phyloP scores from a whole-genome alignment of 2,888 invertebrate genomes.

The Drosophila meridiana region DNA sequence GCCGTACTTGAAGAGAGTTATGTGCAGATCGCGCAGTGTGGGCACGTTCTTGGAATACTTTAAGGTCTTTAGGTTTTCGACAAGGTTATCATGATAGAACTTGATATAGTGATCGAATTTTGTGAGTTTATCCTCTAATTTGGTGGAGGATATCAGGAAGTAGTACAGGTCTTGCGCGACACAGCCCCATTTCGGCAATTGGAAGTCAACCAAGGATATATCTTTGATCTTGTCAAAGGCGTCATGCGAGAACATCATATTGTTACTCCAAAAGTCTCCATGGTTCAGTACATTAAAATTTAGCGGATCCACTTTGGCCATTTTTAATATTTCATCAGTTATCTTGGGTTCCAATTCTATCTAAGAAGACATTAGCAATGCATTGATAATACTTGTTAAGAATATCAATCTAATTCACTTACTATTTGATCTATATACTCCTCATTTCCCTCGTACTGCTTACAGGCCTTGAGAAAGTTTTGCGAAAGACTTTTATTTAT shows the following conservation, averaged over 20 bases:
- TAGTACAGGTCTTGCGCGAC: constrained; percentile 79
- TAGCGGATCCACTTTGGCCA: constrained; percentile 35
- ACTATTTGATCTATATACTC: constrained; percentile 65
- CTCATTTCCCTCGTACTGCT: constrained; percentile 39
- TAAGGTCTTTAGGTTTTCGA: constrained; percentile 67
- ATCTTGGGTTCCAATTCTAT: constrained; percentile 29
- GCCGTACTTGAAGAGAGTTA: constrained; percentile 66
- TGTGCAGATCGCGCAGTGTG: constrained; percentile 71
- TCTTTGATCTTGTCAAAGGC: constrained; percentile 65
- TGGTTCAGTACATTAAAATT: constrained; percentile 78
- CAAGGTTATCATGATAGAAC: constrained; percentile 76
- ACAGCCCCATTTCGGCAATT: constrained; percentile 74
- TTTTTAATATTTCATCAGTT: constrained; percentile 50
- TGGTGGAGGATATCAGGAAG: constrained; percentile 79
- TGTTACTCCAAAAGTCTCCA: constrained; percentile 80
- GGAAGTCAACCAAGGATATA: constrained; percentile 78
- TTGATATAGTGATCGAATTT: constrained; percentile 81
- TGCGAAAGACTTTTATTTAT: constrained; percentile 23
- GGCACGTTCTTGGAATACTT: constrained; percentile 77
- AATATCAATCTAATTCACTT: constrained; percentile 15
- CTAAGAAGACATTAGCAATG: constrained; percentile 19
- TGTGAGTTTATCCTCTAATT: constrained; percentile 72
- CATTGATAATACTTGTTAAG: background rate
- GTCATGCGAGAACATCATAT: constrained; percentile 79
- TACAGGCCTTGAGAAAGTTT: constrained; percentile 43